Evolutionary conservation across 2,797 vertebrate species (phyloP).

Genomic region (Thripadectes ignobilis): DNA sequence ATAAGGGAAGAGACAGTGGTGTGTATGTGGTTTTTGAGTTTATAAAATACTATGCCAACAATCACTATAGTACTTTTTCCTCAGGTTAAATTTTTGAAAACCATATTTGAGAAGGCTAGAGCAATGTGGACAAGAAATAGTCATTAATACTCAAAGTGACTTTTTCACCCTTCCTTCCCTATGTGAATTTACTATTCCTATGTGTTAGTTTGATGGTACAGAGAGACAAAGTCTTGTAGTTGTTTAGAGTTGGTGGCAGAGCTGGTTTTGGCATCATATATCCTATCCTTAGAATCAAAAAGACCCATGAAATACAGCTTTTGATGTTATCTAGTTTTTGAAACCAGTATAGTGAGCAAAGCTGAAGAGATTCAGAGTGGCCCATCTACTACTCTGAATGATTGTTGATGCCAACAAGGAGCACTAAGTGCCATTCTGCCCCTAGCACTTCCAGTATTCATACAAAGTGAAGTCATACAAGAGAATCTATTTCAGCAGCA

Average conservation of each 20-base stretch:
- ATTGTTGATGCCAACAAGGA: background rate
- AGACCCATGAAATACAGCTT: background rate
- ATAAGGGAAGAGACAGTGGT: background rate
- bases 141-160: background rate
- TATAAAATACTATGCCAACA: background rate
- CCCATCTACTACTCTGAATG: background rate
- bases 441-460: background rate
- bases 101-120: background rate
- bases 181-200: background rate
- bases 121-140: background rate
- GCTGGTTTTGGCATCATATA: background rate
- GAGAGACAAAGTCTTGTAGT: background rate
- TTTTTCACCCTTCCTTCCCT: background rate
- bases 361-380: background rate
- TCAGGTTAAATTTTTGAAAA: background rate
- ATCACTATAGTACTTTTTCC: background rate
- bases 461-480: background rate
- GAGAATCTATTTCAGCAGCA: background rate
- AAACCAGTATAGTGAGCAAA: background rate
- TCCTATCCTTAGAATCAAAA: background rate
- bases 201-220: background rate
- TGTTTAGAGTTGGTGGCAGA: background rate
- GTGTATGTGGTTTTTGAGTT: background rate
- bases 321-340: background rate
- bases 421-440: background rate